Conservation (phyloP, 2,888 invertebrate genomes). For the Cetonia aurata region DNA sequence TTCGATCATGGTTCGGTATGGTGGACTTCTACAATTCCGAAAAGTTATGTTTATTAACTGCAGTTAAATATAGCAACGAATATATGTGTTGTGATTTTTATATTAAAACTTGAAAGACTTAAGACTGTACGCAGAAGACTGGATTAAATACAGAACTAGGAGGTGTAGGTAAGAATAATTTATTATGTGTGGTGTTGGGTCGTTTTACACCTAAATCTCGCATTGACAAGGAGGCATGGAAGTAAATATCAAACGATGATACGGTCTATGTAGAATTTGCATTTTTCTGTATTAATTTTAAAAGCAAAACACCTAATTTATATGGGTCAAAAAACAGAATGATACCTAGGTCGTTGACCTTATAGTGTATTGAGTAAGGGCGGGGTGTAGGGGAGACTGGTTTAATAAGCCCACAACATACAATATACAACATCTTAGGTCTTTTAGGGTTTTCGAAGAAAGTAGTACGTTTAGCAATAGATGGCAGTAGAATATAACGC, state of each 20-base stretch:
- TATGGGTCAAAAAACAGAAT: slow-evolving; percentile 45
- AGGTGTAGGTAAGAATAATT: slow-evolving; percentile 33
- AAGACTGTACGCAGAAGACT: slow-evolving; percentile 41
- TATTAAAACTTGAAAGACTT: slow-evolving; percentile 23
- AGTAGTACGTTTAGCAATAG: slow-evolving; percentile 33
- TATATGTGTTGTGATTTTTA: slow-evolving; percentile 42
- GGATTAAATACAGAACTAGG: slow-evolving; percentile 32
- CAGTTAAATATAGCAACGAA: slow-evolving; percentile 37
- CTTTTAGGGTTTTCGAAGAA: slow-evolving; percentile 26
- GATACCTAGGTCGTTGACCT: slow-evolving; percentile 43
- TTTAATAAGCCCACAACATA: slow-evolving; percentile 17
- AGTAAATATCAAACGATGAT: background rate
- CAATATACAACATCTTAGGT: slow-evolving; percentile 20
- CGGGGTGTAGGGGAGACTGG: slow-evolving; percentile 41
- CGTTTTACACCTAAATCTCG: background rate
- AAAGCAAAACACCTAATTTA: slow-evolving; percentile 31
- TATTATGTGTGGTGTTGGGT: slow-evolving; percentile 10
- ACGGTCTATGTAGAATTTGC: slow-evolving; percentile 10
- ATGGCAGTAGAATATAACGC: slow-evolving; percentile 33
- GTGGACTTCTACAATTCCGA: slow-evolving; percentile 44
- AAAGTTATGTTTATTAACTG: slow-evolving; percentile 42
- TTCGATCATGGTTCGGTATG: slow-evolving; percentile 47
- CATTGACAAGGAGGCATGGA: no score
- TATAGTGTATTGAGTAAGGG: slow-evolving; percentile 45
- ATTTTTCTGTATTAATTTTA: slow-evolving; percentile 16